A percentile compares a stretch with the other conserved stretches of the same genome.
Conservation (phyloP, 1,140 invertebrate genomes). For the Oncopeltus fasciatus region DNA sequence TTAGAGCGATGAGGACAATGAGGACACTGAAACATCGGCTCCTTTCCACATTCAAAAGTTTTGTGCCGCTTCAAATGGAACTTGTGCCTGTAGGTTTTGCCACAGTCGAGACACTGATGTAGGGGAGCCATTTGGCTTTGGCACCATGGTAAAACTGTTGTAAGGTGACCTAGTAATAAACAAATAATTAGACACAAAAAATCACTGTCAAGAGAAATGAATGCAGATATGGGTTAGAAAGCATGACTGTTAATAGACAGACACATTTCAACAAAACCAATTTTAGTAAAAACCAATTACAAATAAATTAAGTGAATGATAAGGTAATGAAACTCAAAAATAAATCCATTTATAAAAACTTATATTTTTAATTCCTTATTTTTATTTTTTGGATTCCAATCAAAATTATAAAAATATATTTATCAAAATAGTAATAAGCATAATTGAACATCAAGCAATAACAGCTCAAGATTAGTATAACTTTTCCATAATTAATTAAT, state of each 20-base stretch:
- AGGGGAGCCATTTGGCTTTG: conserved; percentile 1
- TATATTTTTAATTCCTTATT: too few species aligned
- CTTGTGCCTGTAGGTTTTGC: conserved; percentile 22
- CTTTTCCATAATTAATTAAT: too few species aligned
- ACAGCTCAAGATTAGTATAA: too few species aligned
- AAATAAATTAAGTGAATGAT: too few species aligned
- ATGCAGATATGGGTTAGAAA: neutral
- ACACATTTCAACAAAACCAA: too few species aligned
- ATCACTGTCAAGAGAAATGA: neutral
- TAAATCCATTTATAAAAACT: too few species aligned
- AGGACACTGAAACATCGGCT: conserved; percentile 38
- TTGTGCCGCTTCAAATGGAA: conserved; percentile 19
- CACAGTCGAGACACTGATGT: conserved; percentile 15
- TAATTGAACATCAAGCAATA: too few species aligned
- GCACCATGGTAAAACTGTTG: neutral
- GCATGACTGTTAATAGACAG: neutral
- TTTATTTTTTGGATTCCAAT: too few species aligned
- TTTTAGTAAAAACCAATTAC: too few species aligned
- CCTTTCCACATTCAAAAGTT: conserved; percentile 25
- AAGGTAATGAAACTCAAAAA: too few species aligned
- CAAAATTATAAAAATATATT: too few species aligned
- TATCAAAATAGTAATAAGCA: too few species aligned
- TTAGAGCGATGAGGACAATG: conserved; percentile 30
- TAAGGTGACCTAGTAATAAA: conserved; percentile 1
- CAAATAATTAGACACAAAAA: neutral